Evolutionary conservation across 2,113 vertebrate species (phyloP).

Genomic region (Okapia johnstoni): DNA sequence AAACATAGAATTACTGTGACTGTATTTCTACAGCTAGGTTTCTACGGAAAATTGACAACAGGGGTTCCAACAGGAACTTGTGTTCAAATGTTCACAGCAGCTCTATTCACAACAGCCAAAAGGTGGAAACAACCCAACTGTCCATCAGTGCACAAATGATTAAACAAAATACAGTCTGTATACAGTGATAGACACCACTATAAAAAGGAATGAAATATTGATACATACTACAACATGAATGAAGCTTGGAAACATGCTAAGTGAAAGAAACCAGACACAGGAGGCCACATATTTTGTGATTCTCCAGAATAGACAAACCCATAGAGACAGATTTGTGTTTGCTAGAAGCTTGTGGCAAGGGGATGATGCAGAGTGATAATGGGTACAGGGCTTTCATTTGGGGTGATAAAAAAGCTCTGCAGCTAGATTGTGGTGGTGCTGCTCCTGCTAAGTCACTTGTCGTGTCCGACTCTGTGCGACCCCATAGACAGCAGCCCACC

Average conservation of each 20-base stretch:
- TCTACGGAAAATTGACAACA: background rate
- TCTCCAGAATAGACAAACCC: background rate
- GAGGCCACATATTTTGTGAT: background rate
- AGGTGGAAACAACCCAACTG: background rate
- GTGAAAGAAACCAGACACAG: background rate
- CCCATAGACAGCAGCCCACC: no score
- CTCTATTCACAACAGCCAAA: background rate
- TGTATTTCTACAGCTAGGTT: background rate
- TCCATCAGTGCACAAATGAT: background rate
- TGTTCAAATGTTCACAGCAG: background rate
- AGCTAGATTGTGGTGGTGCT: no score
- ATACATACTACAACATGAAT: background rate
- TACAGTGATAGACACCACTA: background rate
- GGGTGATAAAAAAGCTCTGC: background rate
- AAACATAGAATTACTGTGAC: background rate
- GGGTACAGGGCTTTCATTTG: background rate
- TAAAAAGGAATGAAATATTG: background rate
- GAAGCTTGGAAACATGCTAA: background rate
- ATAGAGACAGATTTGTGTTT: background rate
- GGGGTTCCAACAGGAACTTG: background rate
- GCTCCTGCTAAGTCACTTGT: no score
- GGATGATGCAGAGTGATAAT: background rate
- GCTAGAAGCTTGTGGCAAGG: background rate
- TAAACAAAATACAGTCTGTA: background rate
- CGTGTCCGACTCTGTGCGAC: no score